Evolutionary conservation across 2,888 invertebrate genomes (phyloP), one percentile per base, ranked within the genome.

Genomic region (Latrodectus elegans): DNA sequence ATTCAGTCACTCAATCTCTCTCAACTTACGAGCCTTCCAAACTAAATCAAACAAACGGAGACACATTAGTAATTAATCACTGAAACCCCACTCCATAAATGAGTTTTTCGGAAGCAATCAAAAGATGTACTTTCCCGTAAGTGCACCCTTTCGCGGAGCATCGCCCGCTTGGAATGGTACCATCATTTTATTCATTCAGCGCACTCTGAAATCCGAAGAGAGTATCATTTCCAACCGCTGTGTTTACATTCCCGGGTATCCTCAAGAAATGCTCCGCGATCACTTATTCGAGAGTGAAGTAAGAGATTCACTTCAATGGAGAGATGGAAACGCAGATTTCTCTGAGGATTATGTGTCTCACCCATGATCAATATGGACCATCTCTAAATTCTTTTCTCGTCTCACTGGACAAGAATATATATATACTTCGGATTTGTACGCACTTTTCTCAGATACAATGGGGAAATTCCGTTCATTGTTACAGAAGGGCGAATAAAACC

Each of bases 291-390:
- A 51, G 51, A 51, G 14, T 60, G 68, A 52, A 26, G 51, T 67
- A 65, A 75, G 74, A 68, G 74, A 60, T 52, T 83, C 72, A 64
- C 64, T 71, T 76, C 17, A 83, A 26, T 10, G 17, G 49, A 51
- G 38, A 65, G 71, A 77, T 64, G 71, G 77, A 76, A 77, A 76
- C n/a, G 38, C 38, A 55, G 64, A 65, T 76, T 76, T 81, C 67
- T 52, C 26, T 38, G n/a, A 67, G 68, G 67, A 73, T 81, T 67
- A 55, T n/a, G 73, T n/a, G 9, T 22, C 22, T 80, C 55, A 60
- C 22, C 8, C 49, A n/a, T 55, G 53, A 82, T 73, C 52, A 52
- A 65, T 81, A 53, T 38, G 38, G 38, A 38, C 38, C 38, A 38
- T 38, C 38, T 38, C 38, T 38, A 38, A 38, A 38, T 38, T 4